Evolutionary conservation across 2,888 invertebrate species (phyloP), one percentile per base, ranked within the genome.

Genomic region (Noctua janthe): DNA sequence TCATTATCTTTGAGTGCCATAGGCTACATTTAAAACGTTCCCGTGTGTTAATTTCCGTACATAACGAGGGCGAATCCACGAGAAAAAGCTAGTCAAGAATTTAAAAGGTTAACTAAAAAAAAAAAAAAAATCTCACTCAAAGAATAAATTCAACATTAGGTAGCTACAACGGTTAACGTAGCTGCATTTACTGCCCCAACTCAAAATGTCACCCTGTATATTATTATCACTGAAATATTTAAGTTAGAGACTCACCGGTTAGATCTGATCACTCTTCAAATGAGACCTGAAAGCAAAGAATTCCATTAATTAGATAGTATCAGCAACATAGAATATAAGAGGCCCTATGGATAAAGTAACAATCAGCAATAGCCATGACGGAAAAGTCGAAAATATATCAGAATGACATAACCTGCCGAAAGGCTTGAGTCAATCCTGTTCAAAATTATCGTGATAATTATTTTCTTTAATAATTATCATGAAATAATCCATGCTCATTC

Each of bases 231-330:
- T 39, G 0, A 66, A 35, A 66, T 35, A 39, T 66, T 66, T 39
- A 39, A 64, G 20, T 39, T 39, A 66, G 4, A 39, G 20, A 88
- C 88, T 89, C 29, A 89, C 88, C 82, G 71, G 80, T 77, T 78
- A 67, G 70, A 70, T 77, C 79, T 71, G 85, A 56, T 81, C 15
- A 78, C 74, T 82, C 66, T 66, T 81, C 72, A 81, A 88, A 81
- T 71, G 49, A 74, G 11, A 88, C 71, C 88, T 88, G 83, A 62
- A 87, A 89, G 1, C 67, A 78, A 81, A 86, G 13, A 78, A 54
- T 77, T 23, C 0, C 56, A 39, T 85, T 81, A 82, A 71, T 83
- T 82, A 17, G 39, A 71, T 51, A 35, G 13, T 64, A 35, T 15
- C 51, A 35, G 13, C 2, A 23, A 49, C 10, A 62, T 29, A 64